Base-by-base conservation (phyloP, 2,113 vertebrate species). In the Plecotus auritus region DNA sequence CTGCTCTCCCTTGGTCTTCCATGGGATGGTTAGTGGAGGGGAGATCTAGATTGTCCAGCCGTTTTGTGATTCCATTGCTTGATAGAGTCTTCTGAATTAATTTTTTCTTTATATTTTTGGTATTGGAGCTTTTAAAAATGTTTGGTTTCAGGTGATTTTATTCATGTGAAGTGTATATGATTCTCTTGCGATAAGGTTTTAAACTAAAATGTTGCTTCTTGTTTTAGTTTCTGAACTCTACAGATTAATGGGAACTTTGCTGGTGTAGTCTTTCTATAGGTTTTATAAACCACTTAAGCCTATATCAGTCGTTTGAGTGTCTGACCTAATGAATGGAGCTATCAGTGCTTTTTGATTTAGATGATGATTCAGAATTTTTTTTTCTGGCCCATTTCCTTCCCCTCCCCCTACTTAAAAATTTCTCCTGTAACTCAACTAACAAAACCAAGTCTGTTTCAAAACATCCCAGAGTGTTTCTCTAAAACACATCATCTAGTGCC, bases 261-360 rank as follows among this genome's bases (percentile, higher is more conserved):
- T 98, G 98, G 98, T 98, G 98, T 98, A 98, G 98, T 98, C 97
- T 98, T 98, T 98, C 98, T 98, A 99, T 98, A 98, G 98, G 98
- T 98, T 99, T 98, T 99, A 98, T 99, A 99, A 99, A 99, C 98
- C 98, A 98, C 97, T 98, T 95, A 96, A 98, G 98, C 97, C 98
- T 98, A 98, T 98, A 98, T 98, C 98, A 98, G 98, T 98, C 94
- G 0, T 98, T 98, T 77, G 74, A 98, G 98, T 97, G 95, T 98
- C 97, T 98, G 97, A 98, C 95, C 97, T 98, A 95, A 97, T 97
- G 96, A 97, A 97, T 95, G 97, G 97, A 97, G 95, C 88, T 97
- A 87, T 97, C 97, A 97, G 92, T 98, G 97, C 97, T 66, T 95
- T 83, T 97, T 96, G 98, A 86, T 97, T 98, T 98, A 97, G 97